Base-by-base conservation (phyloP, 2,797 vertebrate species). In the Oreochromis grahami region DNA sequence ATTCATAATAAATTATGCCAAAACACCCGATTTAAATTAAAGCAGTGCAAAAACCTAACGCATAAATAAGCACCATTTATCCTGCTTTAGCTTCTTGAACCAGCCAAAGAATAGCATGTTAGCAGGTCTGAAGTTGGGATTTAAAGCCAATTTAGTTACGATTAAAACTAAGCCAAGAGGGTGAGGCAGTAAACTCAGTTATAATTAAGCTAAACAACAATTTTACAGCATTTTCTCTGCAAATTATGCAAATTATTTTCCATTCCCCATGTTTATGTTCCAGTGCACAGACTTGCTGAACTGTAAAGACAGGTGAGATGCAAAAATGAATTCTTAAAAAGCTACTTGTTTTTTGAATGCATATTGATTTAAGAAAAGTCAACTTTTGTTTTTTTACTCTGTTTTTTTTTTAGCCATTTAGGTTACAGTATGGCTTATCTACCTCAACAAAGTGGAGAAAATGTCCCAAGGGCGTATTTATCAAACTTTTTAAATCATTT, bases 1-100 rank as follows among this genome's bases (percentile, higher is more conserved):
- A 95, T 95, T 95, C 53, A 90, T 91, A 91, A 91, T 92, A 93
- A 94, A 93, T 93, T 89, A 90, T 76, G 77, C 58, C 82, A 90
- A 83, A 82, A 60, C 65, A 88, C 56, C 86, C 24, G 79, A 89
- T 83, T 93, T 91, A 86, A 90, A 86, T 92, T 89, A 86, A 91
- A 87, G 53, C 88, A 93, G 82, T 94, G 92, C 87, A 94, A 93
- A 89, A 90, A 65, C 14, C 19, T 53, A 14, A 93, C 11, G 92
- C 60, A 89, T 55, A 91, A 85, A 91, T 79, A 80, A 81, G 80
- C 36, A 91, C 63, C 53, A 43, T 86, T 84, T 55, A 48, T 77
- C 78, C 90, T 84, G 86, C 84, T 80, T 65, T 45, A 80, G 63
- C 58, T 45, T 88, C 52, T 88, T 87, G 90, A 84, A 91, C 88